Conservation (phyloP, 2,888 invertebrate species). For the Saturnia japonica region DNA sequence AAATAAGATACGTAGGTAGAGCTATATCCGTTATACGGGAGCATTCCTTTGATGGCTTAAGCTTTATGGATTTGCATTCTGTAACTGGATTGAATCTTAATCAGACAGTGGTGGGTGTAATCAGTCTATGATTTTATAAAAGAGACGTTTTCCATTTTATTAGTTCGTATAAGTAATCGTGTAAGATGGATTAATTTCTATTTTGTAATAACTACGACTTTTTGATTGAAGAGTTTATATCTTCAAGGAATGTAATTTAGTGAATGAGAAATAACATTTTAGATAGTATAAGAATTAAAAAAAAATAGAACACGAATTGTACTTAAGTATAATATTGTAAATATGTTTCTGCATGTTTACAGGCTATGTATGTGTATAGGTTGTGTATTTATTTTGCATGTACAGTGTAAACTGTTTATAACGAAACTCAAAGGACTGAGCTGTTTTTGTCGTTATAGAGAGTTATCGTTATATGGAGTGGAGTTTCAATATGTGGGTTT, state of each 20-base stretch:
- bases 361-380: no score
- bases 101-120: neutral
- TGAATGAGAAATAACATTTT: neutral
- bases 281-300: no score
- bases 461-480: no score
- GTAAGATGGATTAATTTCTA: neutral
- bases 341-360: no score
- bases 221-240: neutral
- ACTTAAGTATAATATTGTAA: no score
- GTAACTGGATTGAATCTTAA: slow-evolving; percentile 10
- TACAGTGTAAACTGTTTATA: no score
- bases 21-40: slow-evolving; percentile 63
- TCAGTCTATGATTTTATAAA: neutral
- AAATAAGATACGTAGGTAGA: slow-evolving; percentile 70
- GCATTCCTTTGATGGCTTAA: slow-evolving; percentile 66
- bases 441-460: no score
- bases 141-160: neutral
- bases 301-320: no score
- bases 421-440: no score
- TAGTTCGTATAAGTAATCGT: neutral
- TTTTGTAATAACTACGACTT: neutral
- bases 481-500: no score
- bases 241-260: neutral
- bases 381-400: no score
- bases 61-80: slow-evolving; percentile 56